Evolutionary conservation across 2,797 vertebrate genomes (phyloP).

Genomic region (Pygocentrus nattereri): DNA sequence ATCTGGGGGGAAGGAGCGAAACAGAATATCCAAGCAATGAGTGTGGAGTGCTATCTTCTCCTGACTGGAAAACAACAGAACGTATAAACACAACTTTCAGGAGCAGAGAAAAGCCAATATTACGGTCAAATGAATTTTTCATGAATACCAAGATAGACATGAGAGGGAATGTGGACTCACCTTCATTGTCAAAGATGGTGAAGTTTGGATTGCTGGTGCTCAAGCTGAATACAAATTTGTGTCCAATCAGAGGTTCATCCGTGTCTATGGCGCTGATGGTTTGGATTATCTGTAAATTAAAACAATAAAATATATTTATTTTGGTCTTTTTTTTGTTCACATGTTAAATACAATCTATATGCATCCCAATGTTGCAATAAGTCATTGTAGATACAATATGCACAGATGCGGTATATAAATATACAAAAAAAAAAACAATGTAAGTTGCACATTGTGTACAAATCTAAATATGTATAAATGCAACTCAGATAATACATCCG

Average conservation of each 20-base stretch:
- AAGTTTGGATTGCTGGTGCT: conserved; percentile 87
- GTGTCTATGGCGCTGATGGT: conserved; percentile 89
- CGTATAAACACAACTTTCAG: conserved; percentile 23
- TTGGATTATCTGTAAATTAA: conserved; percentile 81
- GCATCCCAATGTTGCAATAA: too few relatives aligned
- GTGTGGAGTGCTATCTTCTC: background rate
- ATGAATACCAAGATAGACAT: background rate
- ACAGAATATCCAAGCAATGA: conserved; percentile 11
- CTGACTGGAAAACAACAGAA: conserved; percentile 21
- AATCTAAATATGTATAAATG: too few relatives aligned
- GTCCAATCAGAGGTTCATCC: conserved; percentile 87
- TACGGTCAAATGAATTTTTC: conserved; percentile 22
- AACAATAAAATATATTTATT: background rate
- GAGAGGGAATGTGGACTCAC: conserved; percentile 69
- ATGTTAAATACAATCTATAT: too few relatives aligned
- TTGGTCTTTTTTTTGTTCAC: too few relatives aligned
- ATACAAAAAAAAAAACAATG: too few relatives aligned
- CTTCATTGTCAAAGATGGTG: conserved; percentile 89
- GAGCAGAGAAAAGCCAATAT: conserved; percentile 6
- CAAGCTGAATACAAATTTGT: conserved; percentile 90
- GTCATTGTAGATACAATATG: too few relatives aligned
- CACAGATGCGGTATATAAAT: too few relatives aligned
- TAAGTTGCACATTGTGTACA: too few relatives aligned
- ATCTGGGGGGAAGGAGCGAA: conserved; percentile 70
- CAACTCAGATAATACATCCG: too few relatives aligned